Base-by-base conservation (phyloP, 2,888 invertebrate genomes). In the Drosophila gaucha region DNA sequence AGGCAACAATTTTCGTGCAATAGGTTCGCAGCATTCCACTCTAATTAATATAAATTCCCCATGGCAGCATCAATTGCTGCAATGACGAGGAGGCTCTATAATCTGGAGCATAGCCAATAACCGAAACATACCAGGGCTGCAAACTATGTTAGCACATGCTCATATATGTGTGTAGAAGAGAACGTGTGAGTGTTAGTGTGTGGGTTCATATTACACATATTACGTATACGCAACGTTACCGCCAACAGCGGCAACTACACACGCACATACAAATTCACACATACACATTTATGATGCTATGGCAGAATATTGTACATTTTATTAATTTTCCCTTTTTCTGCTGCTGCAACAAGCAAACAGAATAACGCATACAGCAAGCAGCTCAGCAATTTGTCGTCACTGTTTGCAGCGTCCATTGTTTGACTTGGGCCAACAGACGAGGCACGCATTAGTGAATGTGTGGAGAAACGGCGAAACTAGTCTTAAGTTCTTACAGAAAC, bases 1-100 rank as follows among this genome's bases (percentile, higher is more conserved):
- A 35, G 50, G n/a, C 41, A 68, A 68, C 18, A n/a, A n/a, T n/a
- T 44, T 31, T 28, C 14, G 2, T 28, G 14, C 30, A 36, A 24
- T 28, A 36, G 46, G 30, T 49, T 24, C 44, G 58, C 60, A 57
- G 47, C 39, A 70, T 73, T 74, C 78, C 69, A 26, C 46, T 74
- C 80, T 86, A 83, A 80, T 80, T 80, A 80, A 79, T 69, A 80
- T 57, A 69, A 63, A 60, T 22, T 85, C 79, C 79, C 76, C 20
- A 20, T 49, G 56, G 86, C 51, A 43, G 36, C 74, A 51, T 57
- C 59, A 44, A 47, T 39, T 54, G 43, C 41, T n/a, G n/a, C n/a
- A n/a, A n/a, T n/a, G n/a, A 30, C 31, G 14, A 14, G 1, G 24
- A 5, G 38, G 22, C 22, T 44, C 36, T 33, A 50, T 43, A 41